Conservation (phyloP, 2,113 vertebrate species). For the Conger conger region DNA sequence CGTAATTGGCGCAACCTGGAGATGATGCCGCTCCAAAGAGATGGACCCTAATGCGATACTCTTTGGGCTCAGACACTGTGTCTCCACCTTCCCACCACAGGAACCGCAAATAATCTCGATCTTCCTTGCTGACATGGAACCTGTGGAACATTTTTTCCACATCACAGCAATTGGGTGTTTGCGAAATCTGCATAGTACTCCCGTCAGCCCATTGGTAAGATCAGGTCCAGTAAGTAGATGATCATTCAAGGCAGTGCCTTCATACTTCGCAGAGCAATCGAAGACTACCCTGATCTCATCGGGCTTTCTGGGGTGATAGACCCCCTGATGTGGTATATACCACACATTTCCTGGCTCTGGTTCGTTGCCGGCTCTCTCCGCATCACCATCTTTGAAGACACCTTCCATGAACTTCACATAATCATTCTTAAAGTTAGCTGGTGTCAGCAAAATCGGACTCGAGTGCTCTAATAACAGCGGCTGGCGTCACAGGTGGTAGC, state of each 20-base stretch:
- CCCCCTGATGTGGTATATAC: conserved; percentile 17
- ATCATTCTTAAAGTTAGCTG: background rate
- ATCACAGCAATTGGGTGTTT: conserved; percentile 15
- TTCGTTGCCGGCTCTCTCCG: background rate
- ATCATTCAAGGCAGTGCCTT: conserved; percentile 6
- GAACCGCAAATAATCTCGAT: background rate
- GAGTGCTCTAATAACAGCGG: background rate
- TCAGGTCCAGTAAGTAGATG: conserved; percentile 11
- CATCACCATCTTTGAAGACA: conserved; percentile 9
- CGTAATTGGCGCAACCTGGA: conserved; percentile 15
- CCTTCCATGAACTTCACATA: conserved; percentile 15
- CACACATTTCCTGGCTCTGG: background rate
- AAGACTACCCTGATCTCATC: background rate
- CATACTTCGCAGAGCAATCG: conserved; percentile 2
- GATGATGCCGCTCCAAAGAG: conserved; percentile 5
- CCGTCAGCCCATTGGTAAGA: conserved; percentile 19
- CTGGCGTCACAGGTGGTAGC: conserved; percentile 2
- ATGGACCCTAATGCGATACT: conserved; percentile 9
- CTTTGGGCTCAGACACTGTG: background rate
- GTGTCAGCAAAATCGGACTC: conserved; percentile 17
- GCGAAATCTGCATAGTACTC: conserved; percentile 11
- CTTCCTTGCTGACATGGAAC: background rate
- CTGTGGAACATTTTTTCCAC: conserved; percentile 26
- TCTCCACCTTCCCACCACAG: conserved; percentile 16
- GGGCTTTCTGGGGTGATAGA: conserved; percentile 6